phyloP scores from a whole-genome alignment of 2,113 vertebrate genomes.

The Chloropsis cyanopogon region DNA sequence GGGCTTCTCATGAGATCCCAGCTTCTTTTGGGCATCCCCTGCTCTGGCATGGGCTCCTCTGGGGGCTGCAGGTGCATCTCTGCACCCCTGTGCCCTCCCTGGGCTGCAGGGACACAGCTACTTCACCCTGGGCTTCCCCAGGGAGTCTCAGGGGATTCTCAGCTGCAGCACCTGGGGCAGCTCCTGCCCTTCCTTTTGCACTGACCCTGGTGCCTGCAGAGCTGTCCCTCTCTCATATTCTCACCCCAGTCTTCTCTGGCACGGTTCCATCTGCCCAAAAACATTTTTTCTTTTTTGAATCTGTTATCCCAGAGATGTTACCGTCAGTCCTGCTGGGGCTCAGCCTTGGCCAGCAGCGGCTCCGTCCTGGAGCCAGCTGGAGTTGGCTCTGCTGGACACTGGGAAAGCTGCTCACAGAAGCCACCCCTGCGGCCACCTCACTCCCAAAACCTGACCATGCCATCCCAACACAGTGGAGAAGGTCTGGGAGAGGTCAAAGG shows the following conservation, averaged over 20 bases:
- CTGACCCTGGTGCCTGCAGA: neutral
- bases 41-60: neutral
- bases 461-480: neutral
- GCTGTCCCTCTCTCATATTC: neutral
- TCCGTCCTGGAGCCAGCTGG: fast-evolving
- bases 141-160: neutral
- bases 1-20: neutral
- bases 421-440: neutral
- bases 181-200: neutral
- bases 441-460: neutral
- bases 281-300: neutral
- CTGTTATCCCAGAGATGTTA: neutral
- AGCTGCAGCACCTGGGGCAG: neutral
- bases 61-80: neutral
- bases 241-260: neutral
- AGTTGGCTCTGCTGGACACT: neutral
- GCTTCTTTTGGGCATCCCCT: neutral
- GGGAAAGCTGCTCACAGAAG: neutral
- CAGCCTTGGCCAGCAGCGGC: fast-evolving
- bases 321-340: neutral
- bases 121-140: neutral
- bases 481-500: neutral
- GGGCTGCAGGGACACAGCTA: neutral
- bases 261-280: neutral
- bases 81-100: neutral